Conservation (phyloP, 2,888 invertebrate species). For the Leptinotarsa juncta region DNA sequence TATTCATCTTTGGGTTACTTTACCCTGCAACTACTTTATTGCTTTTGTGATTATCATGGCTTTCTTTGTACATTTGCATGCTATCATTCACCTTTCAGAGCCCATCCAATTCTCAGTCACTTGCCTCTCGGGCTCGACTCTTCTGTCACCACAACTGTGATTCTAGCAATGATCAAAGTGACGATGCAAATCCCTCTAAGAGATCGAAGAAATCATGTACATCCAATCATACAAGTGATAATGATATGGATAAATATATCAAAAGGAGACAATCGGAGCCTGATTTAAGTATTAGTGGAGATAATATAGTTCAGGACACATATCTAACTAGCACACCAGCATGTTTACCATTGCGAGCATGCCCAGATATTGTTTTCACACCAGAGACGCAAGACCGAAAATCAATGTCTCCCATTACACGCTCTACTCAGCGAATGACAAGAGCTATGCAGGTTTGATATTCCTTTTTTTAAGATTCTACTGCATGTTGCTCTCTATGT, state of each 20-base stretch:
- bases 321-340: conserved; percentile 65
- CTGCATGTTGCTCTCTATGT: conserved; percentile 25
- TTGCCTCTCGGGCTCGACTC: conserved; percentile 57
- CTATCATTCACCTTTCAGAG: conserved; percentile 52
- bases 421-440: conserved; percentile 87
- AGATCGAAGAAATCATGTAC: conserved; percentile 23
- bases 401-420: conserved; percentile 90
- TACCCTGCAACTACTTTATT: background rate
- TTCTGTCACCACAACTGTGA: conserved; percentile 64
- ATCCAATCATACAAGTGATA: conserved; percentile 15
- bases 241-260: conserved; percentile 21
- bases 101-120: conserved; percentile 48
- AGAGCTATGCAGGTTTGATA: conserved; percentile 85
- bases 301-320: conserved; percentile 32
- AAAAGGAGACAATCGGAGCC: conserved; percentile 57
- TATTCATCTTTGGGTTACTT: background rate
- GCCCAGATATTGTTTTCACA: conserved; percentile 62
- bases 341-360: conserved; percentile 54
- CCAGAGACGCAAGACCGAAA: conserved; percentile 72
- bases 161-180: conserved; percentile 55
- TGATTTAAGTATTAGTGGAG: conserved; percentile 52
- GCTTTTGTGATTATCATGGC: conserved; percentile 33
- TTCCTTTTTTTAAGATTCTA: conserved; percentile 49
- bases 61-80: conserved; percentile 42
- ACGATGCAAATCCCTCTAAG: conserved; percentile 52